Evolutionary conservation across 2,888 invertebrate genomes (phyloP), one percentile per base, ranked within the genome.

Genomic region (Drosophila pseudotalamancana): DNA sequence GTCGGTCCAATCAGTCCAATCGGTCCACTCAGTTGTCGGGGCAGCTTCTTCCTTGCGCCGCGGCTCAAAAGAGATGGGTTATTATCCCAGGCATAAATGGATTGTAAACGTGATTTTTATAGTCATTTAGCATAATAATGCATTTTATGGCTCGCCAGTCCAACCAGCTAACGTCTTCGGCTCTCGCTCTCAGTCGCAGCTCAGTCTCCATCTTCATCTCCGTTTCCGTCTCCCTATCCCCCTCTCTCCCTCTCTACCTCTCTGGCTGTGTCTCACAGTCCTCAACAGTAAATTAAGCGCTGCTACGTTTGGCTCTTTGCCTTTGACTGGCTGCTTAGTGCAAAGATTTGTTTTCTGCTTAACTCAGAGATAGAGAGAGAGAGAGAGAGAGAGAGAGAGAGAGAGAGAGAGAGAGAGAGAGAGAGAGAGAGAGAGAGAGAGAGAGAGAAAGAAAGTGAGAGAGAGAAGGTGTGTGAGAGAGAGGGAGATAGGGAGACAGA

Each of bases 31-130:
- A n/a, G n/a, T n/a, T n/a, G 19, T 23, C 11, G 23, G 8, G 35
- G 23, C 53, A 66, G 65, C 74, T 66, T 59, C 72, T 56, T 64
- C 66, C 72, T 68, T 64, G 76, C 72, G 63, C 63, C 67, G 62
- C 62, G 66, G 70, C 65, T 77, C 68, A 74, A 76, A 81, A 72
- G 79, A 83, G 87, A 77, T 88, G 88, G 89, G 88, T 88, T 89
- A 89, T 89, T 88, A 87, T 88, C 83, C 87, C 88, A 80, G 86
- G 87, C 89, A 89, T 88, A 90, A 90, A 90, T 89, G 90, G 89
- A 88, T 90, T 89, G 90, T 90, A 90, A 90, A 90, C 90, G 89
- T 90, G 89, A 89, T 89, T 90, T 90, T 90, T 89, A 90, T 90
- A 89, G 89, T 89, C 90, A 89, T 90, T 90, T 90, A 90, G 89